Conservation (phyloP, 2,113 vertebrate genomes). For the Syngnathus scovelli region DNA sequence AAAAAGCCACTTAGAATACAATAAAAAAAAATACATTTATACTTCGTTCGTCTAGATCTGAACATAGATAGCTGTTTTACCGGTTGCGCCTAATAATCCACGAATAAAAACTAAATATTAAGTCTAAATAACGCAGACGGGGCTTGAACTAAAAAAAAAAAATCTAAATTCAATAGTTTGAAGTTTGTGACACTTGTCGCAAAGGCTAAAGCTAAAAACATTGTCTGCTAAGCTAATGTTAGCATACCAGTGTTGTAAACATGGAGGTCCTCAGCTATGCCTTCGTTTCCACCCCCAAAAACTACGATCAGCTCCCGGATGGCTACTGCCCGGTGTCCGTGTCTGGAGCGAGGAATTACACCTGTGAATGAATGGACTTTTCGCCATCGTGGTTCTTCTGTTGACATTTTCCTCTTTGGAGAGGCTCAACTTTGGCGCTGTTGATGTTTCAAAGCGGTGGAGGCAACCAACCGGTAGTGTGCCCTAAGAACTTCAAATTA, state of each 20-base stretch:
- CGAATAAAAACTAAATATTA: neutral
- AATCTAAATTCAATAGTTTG: neutral
- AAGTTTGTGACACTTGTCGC: neutral
- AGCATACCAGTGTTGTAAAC: constrained; percentile 91
- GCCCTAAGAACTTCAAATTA: neutral
- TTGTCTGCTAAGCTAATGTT: constrained; percentile 38
- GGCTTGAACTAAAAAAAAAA: neutral
- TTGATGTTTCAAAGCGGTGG: constrained; percentile 43
- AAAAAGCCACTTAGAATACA: neutral
- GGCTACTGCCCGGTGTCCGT: constrained; percentile 87
- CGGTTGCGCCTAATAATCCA: neutral
- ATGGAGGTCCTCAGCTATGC: constrained; percentile 89
- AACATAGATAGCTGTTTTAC: too few relatives aligned
- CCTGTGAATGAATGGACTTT: constrained; percentile 82
- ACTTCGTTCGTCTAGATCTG: neutral
- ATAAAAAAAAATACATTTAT: neutral
- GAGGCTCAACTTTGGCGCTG: constrained; percentile 55
- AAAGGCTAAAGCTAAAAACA: constrained; percentile 54
- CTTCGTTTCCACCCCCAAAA: constrained; percentile 93
- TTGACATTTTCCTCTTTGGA: constrained; percentile 53
- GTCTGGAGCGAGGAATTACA: constrained; percentile 85
- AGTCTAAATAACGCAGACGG: neutral
- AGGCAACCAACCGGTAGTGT: neutral
- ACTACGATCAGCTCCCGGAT: constrained; percentile 89
- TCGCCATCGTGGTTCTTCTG: constrained; percentile 78